Conservation (phyloP, 1,140 invertebrate genomes). For the Drosophila carrolli region DNA sequence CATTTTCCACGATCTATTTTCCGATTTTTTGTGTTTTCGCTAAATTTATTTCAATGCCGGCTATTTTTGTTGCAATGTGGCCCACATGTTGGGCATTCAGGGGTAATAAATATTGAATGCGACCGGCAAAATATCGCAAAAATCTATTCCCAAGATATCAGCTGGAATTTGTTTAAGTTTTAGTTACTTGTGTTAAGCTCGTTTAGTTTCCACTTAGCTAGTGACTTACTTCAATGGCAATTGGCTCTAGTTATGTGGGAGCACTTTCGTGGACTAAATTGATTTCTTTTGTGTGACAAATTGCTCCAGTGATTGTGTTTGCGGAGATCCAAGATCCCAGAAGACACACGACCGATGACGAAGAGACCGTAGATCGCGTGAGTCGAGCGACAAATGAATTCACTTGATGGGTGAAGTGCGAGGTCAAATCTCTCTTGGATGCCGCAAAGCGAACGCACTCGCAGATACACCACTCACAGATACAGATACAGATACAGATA, state of each 20-base stretch:
- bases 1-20: constrained; percentile 24
- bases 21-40: constrained; percentile 36
- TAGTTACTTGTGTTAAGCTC: background rate
- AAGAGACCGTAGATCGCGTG: constrained; percentile 43
- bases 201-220: background rate
- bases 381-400: constrained; percentile 58
- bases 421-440: constrained; percentile 77
- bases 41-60: constrained; percentile 71
- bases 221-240: constrained; percentile 60
- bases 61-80: constrained; percentile 60
- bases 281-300: constrained; percentile 78
- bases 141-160: constrained; percentile 5
- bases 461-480: constrained; percentile 14
- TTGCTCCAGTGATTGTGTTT: constrained; percentile 37
- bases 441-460: constrained; percentile 66
- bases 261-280: constrained; percentile 66
- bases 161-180: constrained; percentile 11
- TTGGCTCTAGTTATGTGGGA: constrained; percentile 39
- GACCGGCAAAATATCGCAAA: constrained; percentile 5
- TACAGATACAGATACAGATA: constrained; percentile 19
- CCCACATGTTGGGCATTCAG: constrained; percentile 52
- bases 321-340: constrained; percentile 8
- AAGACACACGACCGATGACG: constrained; percentile 31
- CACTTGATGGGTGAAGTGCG: constrained; percentile 82
- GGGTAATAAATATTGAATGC: constrained; percentile 52